These are phyloP conservation scores for Pagrus major DNA, from an alignment of 2,113 vertebrate genomes.

Conservation along the genomic window DNA sequence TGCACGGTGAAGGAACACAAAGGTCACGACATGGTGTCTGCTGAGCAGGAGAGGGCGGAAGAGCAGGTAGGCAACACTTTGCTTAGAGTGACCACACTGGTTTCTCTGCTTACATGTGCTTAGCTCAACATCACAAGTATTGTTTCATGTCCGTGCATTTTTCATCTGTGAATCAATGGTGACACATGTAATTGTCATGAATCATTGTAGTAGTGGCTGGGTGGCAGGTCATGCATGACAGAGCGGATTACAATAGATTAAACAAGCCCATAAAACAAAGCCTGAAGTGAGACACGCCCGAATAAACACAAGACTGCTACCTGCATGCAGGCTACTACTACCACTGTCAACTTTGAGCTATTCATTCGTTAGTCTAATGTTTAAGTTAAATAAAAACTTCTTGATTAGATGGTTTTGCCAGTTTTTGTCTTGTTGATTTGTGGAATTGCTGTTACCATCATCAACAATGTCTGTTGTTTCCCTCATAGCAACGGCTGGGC, in stretches of 20 bases:
- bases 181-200: background rate
- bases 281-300: constrained; percentile 40
- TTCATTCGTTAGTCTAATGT: background rate
- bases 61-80: constrained; percentile 78
- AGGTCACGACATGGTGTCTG: constrained; percentile 87
- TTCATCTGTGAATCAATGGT: constrained; percentile 4
- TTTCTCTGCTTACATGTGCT: background rate
- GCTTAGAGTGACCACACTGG: background rate
- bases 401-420: background rate
- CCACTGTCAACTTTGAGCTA: background rate
- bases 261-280: constrained; percentile 50
- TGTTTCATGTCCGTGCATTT: background rate
- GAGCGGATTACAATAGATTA: constrained; percentile 10
- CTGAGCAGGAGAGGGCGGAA: constrained; percentile 85
- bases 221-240: constrained; percentile 18
- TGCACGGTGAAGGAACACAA: constrained; percentile 89
- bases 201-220: background rate
- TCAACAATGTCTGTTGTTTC: constrained; percentile 25
- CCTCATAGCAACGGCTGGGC: constrained; percentile 82
- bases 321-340: background rate
- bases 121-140: background rate
- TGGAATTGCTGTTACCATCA: background rate
- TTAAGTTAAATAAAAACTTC: background rate
- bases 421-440: background rate
- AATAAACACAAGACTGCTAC: background rate